Evolutionary conservation across 2,113 vertebrate species (phyloP).

Genomic region (Myanophis thanlyinensis): DNA sequence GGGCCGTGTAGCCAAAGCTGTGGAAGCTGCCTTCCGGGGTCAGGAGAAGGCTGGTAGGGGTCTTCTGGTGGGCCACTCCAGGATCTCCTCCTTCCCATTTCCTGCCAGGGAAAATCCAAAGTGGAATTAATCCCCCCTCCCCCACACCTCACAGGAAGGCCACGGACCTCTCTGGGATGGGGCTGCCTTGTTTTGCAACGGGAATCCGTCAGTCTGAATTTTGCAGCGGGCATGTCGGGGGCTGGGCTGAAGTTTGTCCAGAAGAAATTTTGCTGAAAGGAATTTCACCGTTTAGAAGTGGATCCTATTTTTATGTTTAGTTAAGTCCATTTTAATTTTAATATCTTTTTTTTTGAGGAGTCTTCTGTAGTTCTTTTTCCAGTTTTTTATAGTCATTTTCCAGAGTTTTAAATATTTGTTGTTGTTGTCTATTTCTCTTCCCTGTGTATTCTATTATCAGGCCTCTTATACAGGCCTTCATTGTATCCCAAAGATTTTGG

Average conservation of each 20-base stretch:
- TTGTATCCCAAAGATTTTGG: too few relatives aligned
- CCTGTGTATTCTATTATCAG: too few relatives aligned
- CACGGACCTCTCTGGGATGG: not conserved
- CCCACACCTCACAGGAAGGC: not conserved
- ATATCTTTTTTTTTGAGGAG: too few relatives aligned
- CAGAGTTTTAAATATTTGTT: too few relatives aligned
- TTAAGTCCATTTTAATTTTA: too few relatives aligned
- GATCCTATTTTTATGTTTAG: too few relatives aligned
- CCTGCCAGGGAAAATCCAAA: conserved; percentile 60
- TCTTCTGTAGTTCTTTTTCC: too few relatives aligned
- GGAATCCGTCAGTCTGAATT: not conserved
- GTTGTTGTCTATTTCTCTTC: too few relatives aligned
- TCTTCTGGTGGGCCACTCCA: conserved; percentile 96
- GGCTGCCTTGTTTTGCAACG: not conserved
- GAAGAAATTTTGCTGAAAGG: not conserved
- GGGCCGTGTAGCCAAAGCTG: conserved; percentile 92
- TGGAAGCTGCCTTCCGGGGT: conserved; percentile 90
- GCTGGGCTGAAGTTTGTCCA: not conserved
- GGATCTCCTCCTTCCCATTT: conserved; percentile 97
- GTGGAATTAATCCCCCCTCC: not conserved
- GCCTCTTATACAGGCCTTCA: too few relatives aligned
- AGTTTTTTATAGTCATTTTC: too few relatives aligned
- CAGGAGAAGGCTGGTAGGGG: conserved; percentile 90
- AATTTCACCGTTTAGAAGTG: not conserved
- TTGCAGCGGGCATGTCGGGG: not conserved